Evolutionary conservation across 1,140 invertebrate species (phyloP), one percentile per base, ranked within the genome.

Genomic region (Papilio machaon): DNA sequence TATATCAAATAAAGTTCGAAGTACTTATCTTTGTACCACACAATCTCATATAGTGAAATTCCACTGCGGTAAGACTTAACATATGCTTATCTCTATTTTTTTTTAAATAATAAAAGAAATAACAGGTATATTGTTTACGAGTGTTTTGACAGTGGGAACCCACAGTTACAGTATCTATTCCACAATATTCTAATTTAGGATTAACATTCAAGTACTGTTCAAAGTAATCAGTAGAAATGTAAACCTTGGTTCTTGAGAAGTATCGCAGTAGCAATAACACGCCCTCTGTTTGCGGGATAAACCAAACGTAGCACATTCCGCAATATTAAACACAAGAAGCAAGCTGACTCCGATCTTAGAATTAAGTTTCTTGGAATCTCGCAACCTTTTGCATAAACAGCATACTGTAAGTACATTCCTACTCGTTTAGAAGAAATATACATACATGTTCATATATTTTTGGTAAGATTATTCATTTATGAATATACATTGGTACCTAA

Each of bases 251-350:
- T 64, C 19, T 13, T 23, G 30, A 64, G 23, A 30, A 64, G 60
- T 64, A 64, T 64, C 23, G 23, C 9, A 30, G 3, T 30, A 64
- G 23, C 60, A 64, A 64, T 30, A 64, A 30, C 23, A 64, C 60
- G 60, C 19, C 60, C 10, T 8, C 60, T 64, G 23, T 64, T 64
- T 30, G 60, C 60, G 30, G 60, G 60, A 64, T 64, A 64, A 64
- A 64, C 60, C 9, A 64, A 64, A 64, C 60, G 60, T 30, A 15
- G 60, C 60, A n/a, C 17, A 64, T 64, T 64, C 23, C 60, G 60
- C 60, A 64, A 64, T 64, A 64, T 64, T 64, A 64, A 64, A 64
- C 60, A 64, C 23, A 64, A 64, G 60, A 30, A 30, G 60, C 60
- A 30, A 30, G 60, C 60, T 64, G 60, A 23, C 60, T 64, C 19